phyloP scores from a whole-genome alignment of 2,797 vertebrate species.

The Premnoplex brunnescens region DNA sequence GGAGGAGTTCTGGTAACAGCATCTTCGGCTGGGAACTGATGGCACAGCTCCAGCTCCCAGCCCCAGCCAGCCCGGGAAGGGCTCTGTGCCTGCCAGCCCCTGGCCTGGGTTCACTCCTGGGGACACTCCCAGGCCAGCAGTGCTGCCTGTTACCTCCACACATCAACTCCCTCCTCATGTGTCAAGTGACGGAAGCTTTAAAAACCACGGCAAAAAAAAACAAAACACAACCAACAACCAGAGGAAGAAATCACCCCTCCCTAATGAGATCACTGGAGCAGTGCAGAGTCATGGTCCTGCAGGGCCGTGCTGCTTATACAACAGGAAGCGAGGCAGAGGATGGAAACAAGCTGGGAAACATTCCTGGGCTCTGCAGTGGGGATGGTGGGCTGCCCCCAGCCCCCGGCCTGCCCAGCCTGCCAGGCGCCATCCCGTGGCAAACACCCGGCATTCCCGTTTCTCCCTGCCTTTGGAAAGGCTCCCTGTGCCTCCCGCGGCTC shows the following conservation, averaged over 20 bases:
- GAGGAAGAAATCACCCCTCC: slow-evolving; percentile 29
- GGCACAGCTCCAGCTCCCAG: slow-evolving; percentile 51
- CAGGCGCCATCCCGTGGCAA: not conserved
- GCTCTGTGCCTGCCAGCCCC: not conserved
- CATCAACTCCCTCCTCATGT: slow-evolving; percentile 29
- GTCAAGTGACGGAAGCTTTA: slow-evolving; percentile 22
- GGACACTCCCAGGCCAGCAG: not conserved
- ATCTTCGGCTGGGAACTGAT: slow-evolving; percentile 58
- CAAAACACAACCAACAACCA: too few relatives aligned
- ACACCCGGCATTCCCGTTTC: rapidly evolving
- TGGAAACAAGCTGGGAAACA: not conserved
- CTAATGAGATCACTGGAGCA: slow-evolving; percentile 52
- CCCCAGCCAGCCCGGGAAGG: not conserved
- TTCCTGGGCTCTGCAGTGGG: not conserved
- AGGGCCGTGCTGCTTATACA: slow-evolving; percentile 16
- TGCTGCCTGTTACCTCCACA: slow-evolving; percentile 19
- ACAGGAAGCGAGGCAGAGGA: slow-evolving; percentile 1
- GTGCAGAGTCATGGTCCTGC: slow-evolving; percentile 58
- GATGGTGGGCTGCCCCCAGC: not conserved
- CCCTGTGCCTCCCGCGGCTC: not conserved
- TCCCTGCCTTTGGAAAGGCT: not conserved
- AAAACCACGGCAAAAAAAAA: not conserved
- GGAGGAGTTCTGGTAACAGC: slow-evolving; percentile 69
- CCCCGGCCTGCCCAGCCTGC: not conserved
- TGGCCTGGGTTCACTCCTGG: not conserved